Evolutionary conservation across 2,797 vertebrate genomes (phyloP).

Genomic region (Adrianichthys oophorus): DNA sequence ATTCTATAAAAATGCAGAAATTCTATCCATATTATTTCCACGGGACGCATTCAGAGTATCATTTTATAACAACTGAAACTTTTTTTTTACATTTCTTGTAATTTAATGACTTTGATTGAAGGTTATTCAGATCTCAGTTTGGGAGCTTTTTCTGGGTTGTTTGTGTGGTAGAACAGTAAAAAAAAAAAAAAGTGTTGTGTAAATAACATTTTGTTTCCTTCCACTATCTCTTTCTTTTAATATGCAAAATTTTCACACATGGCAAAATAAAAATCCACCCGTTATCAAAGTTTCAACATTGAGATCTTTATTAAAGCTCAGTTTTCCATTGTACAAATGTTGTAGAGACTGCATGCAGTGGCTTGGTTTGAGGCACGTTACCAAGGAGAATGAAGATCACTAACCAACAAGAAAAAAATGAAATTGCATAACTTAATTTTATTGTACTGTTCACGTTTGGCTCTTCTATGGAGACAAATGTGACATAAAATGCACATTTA

Average conservation of each 20-base stretch:
- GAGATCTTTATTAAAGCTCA: conserved; percentile 88
- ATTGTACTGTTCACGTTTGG: conserved; percentile 66
- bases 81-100: too few relatives aligned
- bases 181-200: too few relatives aligned
- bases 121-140: too few relatives aligned
- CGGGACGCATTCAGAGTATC: too few relatives aligned
- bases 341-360: conserved; percentile 85
- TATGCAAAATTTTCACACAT: not conserved
- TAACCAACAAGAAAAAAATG: conserved; percentile 38
- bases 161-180: too few relatives aligned
- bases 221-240: too few relatives aligned
- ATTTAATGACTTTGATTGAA: too few relatives aligned
- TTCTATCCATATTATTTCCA: too few relatives aligned
- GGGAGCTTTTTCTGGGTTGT: too few relatives aligned
- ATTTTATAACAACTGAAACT: too few relatives aligned
- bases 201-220: too few relatives aligned
- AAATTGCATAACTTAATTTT: conserved; percentile 83
- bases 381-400: conserved; percentile 74
- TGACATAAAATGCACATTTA: conserved; percentile 55
- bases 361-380: conserved; percentile 84
- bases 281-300: conserved; percentile 71
- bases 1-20: too few relatives aligned
- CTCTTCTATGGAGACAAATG: conserved; percentile 54
- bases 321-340: conserved; percentile 84
- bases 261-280: not conserved